Evolutionary conservation across 2,888 invertebrate species (phyloP).

Genomic region (Phragmatobia fuliginosa): DNA sequence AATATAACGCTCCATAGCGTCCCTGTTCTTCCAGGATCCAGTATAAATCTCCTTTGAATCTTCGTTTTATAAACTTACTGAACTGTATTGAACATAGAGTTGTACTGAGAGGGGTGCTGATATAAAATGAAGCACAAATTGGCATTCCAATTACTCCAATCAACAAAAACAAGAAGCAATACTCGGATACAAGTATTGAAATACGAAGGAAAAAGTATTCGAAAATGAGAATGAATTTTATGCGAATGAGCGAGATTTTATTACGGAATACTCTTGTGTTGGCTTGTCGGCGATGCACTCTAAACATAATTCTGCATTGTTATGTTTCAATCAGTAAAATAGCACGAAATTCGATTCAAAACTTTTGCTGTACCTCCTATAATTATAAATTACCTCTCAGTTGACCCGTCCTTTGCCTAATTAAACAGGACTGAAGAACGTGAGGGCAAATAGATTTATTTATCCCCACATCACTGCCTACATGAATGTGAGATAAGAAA

Average conservation of each 20-base stretch:
- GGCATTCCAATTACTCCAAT: slow-evolving; percentile 31
- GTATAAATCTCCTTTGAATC: slow-evolving; percentile 9
- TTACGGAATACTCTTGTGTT: slow-evolving; percentile 29
- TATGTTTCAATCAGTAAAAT: slow-evolving; percentile 16
- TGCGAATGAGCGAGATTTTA: slow-evolving; percentile 31
- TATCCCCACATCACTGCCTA: slow-evolving; percentile 13
- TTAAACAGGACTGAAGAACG: slow-evolving; percentile 25
- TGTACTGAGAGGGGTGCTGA: slow-evolving; percentile 1
- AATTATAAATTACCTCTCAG: slow-evolving; percentile 2
- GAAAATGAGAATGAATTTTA: slow-evolving; percentile 1
- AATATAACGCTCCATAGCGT: slow-evolving; percentile 3
- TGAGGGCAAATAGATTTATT: slow-evolving; percentile 24
- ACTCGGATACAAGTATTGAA: slow-evolving; percentile 15
- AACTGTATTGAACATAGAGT: slow-evolving; percentile 11
- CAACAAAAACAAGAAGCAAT: slow-evolving; percentile 26
- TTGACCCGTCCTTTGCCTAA: slow-evolving; percentile 22
- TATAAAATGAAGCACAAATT: slow-evolving; percentile 23
- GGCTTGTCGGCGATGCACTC: slow-evolving; percentile 20
- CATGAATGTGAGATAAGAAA: slow-evolving; percentile 38
- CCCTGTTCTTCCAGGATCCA: background rate
- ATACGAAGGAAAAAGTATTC: slow-evolving; percentile 20
- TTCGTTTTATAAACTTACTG: slow-evolving; percentile 6
- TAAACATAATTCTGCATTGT: background rate
- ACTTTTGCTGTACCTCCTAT: background rate
- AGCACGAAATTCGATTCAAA: background rate